phyloP scores from a whole-genome alignment of 2,888 invertebrate species.

The Dendrolimus pini region DNA sequence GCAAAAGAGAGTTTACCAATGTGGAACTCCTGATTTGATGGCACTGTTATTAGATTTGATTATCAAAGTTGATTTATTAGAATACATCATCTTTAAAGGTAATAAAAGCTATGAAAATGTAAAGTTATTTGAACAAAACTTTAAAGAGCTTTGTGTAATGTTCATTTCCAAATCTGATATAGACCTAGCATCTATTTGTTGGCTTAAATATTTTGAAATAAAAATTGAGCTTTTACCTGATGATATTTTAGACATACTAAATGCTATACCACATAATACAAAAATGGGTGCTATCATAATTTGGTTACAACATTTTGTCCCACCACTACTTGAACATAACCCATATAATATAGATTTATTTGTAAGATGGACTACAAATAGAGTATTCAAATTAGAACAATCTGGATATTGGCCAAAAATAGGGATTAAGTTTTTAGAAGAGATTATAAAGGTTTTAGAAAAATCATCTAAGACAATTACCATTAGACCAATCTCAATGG shows the following conservation, averaged over 20 bases:
- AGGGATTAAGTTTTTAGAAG: slow-evolving; percentile 61
- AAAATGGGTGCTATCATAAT: slow-evolving; percentile 62
- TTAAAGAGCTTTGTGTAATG: slow-evolving; percentile 46
- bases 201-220: slow-evolving; percentile 60
- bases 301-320: slow-evolving; percentile 64
- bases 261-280: slow-evolving; percentile 53
- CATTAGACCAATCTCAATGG: slow-evolving; percentile 59
- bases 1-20: slow-evolving; percentile 45
- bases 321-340: slow-evolving; percentile 54
- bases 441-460: slow-evolving; percentile 49
- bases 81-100: slow-evolving; percentile 56
- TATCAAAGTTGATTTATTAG: slow-evolving; percentile 58
- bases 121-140: slow-evolving; percentile 45
- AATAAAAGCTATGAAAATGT: slow-evolving; percentile 42
- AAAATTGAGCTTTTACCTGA: slow-evolving; percentile 32
- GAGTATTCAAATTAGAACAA: slow-evolving; percentile 60
- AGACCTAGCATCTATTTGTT: slow-evolving; percentile 65
- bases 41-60: slow-evolving; percentile 40
- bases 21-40: slow-evolving; percentile 23
- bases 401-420: slow-evolving; percentile 72
- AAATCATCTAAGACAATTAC: slow-evolving; percentile 50
- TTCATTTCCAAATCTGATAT: slow-evolving; percentile 59
- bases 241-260: slow-evolving; percentile 49
- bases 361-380: slow-evolving; percentile 66
- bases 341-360: slow-evolving; percentile 64